Evolutionary conservation across 1,140 invertebrate species (phyloP).

Genomic region (Oryctes rhinoceros): DNA sequence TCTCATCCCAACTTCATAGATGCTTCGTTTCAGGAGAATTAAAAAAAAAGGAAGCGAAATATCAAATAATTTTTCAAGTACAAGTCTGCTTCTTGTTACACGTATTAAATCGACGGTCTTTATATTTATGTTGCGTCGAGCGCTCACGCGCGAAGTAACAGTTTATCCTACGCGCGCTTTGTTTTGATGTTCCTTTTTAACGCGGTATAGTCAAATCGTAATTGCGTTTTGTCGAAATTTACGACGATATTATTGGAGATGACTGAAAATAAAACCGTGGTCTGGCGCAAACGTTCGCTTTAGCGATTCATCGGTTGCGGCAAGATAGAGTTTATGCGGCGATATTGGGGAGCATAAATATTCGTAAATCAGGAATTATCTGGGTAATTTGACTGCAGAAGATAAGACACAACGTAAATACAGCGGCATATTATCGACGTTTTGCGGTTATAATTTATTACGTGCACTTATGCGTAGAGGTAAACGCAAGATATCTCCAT

Average conservation of each 20-base stretch:
- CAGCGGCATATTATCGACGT: neutral
- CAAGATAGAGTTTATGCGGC: neutral
- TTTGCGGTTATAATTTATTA: constrained; percentile 12
- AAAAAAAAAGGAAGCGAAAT: too few species aligned
- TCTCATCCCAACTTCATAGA: too few species aligned
- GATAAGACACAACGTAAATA: constrained; percentile 2
- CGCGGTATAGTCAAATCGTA: neutral
- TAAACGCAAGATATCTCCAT: too few species aligned
- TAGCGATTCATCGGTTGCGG: neutral
- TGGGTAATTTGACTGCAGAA: neutral
- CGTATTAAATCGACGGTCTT: neutral
- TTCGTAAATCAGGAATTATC: constrained; percentile 19
- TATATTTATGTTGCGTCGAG: neutral
- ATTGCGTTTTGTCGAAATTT: constrained; percentile 3
- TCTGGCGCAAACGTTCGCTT: neutral
- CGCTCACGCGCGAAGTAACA: neutral
- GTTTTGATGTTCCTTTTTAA: constrained; percentile 5
- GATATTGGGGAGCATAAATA: neutral
- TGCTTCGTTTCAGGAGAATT: too few species aligned
- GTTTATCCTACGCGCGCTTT: neutral
- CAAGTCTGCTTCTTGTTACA: too few species aligned
- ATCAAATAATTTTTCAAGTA: too few species aligned
- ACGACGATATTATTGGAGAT: constrained; percentile 13
- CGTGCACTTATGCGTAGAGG: neutral
- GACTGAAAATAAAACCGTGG: neutral